Conservation (phyloP, 2,797 vertebrate genomes). For the Mormyrus hasselquistii region DNA sequence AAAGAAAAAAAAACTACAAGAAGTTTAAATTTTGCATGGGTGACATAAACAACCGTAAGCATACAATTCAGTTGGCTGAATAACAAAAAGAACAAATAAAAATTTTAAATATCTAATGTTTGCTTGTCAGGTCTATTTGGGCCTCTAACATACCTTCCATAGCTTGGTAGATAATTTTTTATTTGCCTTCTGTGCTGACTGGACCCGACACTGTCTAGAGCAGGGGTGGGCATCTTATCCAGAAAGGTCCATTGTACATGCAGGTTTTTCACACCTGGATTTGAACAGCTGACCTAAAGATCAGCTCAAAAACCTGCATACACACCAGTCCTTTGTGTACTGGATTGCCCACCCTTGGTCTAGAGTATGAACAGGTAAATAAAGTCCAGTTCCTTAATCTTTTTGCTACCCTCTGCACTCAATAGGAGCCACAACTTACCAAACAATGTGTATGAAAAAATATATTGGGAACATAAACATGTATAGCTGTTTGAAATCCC, state of each 20-base stretch:
- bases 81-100: neutral
- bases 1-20: constrained; percentile 9
- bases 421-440: neutral
- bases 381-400: neutral
- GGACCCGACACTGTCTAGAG: neutral
- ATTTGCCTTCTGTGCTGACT: neutral
- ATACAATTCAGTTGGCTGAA: neutral
- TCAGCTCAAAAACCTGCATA: neutral
- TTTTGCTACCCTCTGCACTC: neutral
- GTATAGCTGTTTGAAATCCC: neutral
- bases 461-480: neutral
- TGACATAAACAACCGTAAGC: neutral
- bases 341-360: neutral
- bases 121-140: neutral
- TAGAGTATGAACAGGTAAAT: neutral
- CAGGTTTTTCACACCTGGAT: neutral
- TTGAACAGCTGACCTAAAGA: neutral
- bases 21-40: neutral
- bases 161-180: neutral
- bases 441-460: neutral
- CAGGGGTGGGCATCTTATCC: neutral
- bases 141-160: neutral
- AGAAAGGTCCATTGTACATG: neutral
- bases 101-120: neutral
- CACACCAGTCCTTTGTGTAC: neutral